These are phyloP conservation scores for Melanargia galathea DNA, from an alignment of 2,888 invertebrate genomes.

Conservation along the genomic window DNA sequence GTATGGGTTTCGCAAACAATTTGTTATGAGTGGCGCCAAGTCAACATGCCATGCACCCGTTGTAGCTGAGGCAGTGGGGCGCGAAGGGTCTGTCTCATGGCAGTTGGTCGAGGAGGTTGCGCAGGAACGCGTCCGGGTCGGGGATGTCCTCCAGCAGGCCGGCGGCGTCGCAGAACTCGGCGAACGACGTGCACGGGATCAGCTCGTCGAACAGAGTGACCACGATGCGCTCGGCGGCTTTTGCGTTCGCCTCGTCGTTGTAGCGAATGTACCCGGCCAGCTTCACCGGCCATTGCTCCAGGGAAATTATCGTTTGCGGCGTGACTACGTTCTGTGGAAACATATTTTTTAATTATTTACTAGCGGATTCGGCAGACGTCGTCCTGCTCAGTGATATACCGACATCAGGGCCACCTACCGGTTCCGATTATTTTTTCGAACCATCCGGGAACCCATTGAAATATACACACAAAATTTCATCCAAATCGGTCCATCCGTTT, in stretches of 20 bases:
- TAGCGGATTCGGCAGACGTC: too few species aligned
- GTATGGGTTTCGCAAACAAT: conserved; percentile 30
- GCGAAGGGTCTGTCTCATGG: conserved; percentile 60
- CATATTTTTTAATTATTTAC: background rate
- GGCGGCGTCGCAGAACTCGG: conserved; percentile 96
- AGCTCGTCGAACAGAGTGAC: conserved; percentile 93
- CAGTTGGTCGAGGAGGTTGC: conserved; percentile 58
- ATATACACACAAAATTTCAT: too few species aligned
- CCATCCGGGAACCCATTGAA: too few species aligned
- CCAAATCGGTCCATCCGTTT: too few species aligned
- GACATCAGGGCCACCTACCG: too few species aligned
- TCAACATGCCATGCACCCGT: conserved; percentile 62
- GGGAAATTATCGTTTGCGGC: conserved; percentile 77
- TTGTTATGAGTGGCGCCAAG: conserved; percentile 20
- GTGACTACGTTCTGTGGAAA: conserved; percentile 84
- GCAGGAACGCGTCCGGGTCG: conserved; percentile 81
- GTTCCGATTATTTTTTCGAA: too few species aligned
- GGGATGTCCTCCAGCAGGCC: conserved; percentile 88
- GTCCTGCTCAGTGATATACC: too few species aligned
- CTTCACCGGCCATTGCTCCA: conserved; percentile 94
- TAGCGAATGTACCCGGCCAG: conserved; percentile 96
- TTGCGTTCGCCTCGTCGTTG: conserved; percentile 95
- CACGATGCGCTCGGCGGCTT: conserved; percentile 92
- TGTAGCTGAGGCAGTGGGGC: conserved; percentile 60
- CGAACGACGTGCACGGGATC: conserved; percentile 93